Evolutionary conservation across 2,888 invertebrate species (phyloP), one percentile per base, ranked within the genome.

Genomic region (Clepsis dumicolana): DNA sequence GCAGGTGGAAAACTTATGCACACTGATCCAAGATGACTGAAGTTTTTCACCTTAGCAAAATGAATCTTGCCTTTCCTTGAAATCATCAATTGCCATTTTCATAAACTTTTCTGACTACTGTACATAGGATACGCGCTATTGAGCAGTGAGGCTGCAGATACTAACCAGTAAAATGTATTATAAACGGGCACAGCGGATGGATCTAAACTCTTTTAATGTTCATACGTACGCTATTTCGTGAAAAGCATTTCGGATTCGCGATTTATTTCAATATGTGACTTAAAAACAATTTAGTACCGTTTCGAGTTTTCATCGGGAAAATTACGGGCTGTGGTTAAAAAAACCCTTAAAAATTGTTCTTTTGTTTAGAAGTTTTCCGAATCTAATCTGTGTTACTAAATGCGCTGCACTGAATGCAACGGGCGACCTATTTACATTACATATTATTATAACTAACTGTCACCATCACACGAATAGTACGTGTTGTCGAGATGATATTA

Each of bases 401-500:
- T n/a, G n/a, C n/a, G 32, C 32, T 29, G 1, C 29, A 29, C 29
- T 3, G 1, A 5, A 29, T 29, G n/a, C n/a, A n/a, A n/a, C n/a
- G 29, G 29, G 5, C 8, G 29, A 5, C 5, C 29, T 29, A 8
- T 10, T 14, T 35, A 35, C 14, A 35, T 14, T 14, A 35, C 14
- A 35, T 8, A 8, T 44, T 44, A 18, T 18, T 4, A 29, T 29
- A n/a, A n/a, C n/a, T n/a, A 0, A 8, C 1, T 8, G 16, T 18
- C 44, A 18, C n/a, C 44, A 16, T 41, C n/a, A 44, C 44, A 18
- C 18, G 16, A 44, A 44, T 7, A 44, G 7, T 14, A 44, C 16
- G 44, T 4, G 29, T 18, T 44, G 18, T 44, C 18, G 44, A 44
- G 44, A 44, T 18, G 41, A 41, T 67, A 67, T 66, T 66, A 54